Percentiles rank a stretch among this genome's conserved stretches.
Evolutionary conservation across 92 coral and sea anemone species (phyloP).

Genomic region (Phenganax marumi): DNA sequence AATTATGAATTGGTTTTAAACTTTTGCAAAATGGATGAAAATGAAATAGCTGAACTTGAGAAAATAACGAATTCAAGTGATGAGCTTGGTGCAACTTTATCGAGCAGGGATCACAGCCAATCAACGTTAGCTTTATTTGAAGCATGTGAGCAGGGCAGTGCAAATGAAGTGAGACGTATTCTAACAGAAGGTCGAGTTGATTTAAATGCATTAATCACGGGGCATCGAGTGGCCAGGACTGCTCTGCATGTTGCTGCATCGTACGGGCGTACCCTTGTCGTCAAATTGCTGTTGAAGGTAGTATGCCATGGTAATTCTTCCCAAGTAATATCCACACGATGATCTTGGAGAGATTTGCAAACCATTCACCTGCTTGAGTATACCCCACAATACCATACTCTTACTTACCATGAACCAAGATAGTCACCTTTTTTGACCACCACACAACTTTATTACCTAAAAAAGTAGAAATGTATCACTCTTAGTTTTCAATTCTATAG

Average conservation of each 20-base stretch:
- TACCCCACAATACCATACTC: too few relatives aligned
- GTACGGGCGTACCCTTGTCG: conserved; percentile 77
- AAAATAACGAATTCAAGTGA: background rate
- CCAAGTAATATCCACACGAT: too few relatives aligned
- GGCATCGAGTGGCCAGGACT: conserved; percentile 86
- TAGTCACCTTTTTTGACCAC: too few relatives aligned
- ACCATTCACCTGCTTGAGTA: too few relatives aligned
- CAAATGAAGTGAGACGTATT: conserved; percentile 51
- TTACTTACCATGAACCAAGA: too few relatives aligned
- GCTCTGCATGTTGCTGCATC: conserved; percentile 91
- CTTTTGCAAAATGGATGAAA: background rate
- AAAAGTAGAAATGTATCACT: background rate
- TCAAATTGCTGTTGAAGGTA: conserved; percentile 73
- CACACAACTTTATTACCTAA: background rate
- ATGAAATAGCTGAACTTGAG: background rate
- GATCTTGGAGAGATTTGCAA: too few relatives aligned
- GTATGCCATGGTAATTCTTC: background rate
- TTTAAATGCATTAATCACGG: conserved; percentile 73
- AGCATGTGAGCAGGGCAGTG: conserved; percentile 87
- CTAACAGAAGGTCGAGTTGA: conserved; percentile 59
- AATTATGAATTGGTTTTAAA: too few relatives aligned
- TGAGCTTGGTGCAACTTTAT: too few relatives aligned
- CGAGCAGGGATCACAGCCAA: background rate
- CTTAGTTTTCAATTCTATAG: conserved; percentile 29
- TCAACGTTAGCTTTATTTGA: conserved; percentile 55